Conservation (phyloP, 2,888 invertebrate genomes). For the Mylabris sibirica region DNA sequence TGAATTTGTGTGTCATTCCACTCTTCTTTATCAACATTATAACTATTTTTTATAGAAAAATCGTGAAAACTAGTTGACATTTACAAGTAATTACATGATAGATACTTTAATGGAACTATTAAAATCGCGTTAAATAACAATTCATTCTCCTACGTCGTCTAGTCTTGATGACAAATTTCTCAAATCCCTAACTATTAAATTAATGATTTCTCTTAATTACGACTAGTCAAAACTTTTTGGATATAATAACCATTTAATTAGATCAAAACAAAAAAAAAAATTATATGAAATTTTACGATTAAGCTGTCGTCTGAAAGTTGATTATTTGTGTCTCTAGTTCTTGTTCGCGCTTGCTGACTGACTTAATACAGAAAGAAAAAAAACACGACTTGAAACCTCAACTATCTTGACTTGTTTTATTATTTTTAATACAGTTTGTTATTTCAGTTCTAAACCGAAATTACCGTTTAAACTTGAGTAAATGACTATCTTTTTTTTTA, state of each 20-base stretch:
- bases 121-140: slow-evolving; percentile 6
- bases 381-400: not conserved
- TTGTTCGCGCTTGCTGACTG: not conserved
- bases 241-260: slow-evolving; percentile 2
- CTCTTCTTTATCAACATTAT: slow-evolving; percentile 29
- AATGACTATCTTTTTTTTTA: not conserved
- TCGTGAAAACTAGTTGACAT: slow-evolving; percentile 13
- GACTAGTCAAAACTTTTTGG: not conserved
- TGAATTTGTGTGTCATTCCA: slow-evolving; percentile 30
- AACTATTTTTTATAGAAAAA: slow-evolving; percentile 33
- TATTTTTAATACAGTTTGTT: slow-evolving; percentile 9
- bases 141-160: not conserved
- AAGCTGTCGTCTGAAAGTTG: not conserved
- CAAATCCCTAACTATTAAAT: not conserved
- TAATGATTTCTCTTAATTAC: slow-evolving; percentile 8
- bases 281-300: not conserved
- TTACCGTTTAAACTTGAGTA: slow-evolving; percentile 13
- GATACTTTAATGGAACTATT: slow-evolving; percentile 13
- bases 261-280: not conserved
- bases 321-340: not conserved
- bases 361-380: not conserved
- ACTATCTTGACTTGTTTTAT: not conserved
- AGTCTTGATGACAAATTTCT: not conserved
- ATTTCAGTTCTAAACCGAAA: slow-evolving; percentile 9
- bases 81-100: slow-evolving; percentile 14